Conservation (phyloP, 2,888 invertebrate species). For the Cephus rjabovi region DNA sequence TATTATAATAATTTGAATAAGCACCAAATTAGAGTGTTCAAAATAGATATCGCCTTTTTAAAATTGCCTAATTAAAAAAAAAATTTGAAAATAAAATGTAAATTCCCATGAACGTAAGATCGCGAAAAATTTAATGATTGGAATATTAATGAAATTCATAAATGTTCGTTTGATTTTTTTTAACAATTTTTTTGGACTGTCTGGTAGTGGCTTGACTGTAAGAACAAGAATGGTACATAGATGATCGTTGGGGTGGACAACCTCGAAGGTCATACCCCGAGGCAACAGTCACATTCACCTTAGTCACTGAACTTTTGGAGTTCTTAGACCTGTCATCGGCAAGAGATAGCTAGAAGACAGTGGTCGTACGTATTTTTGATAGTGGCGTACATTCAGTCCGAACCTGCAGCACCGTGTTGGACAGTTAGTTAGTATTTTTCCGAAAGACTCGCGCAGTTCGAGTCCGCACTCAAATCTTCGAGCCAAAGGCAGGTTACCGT, state of each 20-base stretch:
- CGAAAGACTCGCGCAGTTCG: conserved; percentile 7
- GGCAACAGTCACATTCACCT: conserved; percentile 21
- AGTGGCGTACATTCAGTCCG: conserved; percentile 11
- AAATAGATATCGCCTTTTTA: background rate
- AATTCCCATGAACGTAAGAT: background rate
- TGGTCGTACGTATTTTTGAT: conserved; percentile 12
- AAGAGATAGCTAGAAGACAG: conserved; percentile 5
- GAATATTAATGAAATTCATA: background rate
- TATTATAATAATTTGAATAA: background rate
- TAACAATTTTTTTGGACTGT: background rate
- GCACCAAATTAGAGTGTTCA: background rate
- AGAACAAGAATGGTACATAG: background rate
- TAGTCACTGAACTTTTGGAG: conserved; percentile 23
- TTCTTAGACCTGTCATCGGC: conserved; percentile 17
- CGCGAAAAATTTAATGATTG: background rate
- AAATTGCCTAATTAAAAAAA: background rate
- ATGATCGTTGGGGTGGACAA: conserved; percentile 20
- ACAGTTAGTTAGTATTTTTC: conserved; percentile 13
- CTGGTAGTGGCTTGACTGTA: background rate
- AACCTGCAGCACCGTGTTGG: conserved; percentile 10
- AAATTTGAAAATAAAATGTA: background rate
- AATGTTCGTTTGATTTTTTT: background rate
- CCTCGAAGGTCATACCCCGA: conserved; percentile 23
- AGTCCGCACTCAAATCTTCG: background rate
- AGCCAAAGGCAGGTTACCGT: background rate